Evolutionary conservation across 35 echinoderm and acorn worm genomes (phyloP).

Genomic region (Hemicentrotus pulcherrimus): DNA sequence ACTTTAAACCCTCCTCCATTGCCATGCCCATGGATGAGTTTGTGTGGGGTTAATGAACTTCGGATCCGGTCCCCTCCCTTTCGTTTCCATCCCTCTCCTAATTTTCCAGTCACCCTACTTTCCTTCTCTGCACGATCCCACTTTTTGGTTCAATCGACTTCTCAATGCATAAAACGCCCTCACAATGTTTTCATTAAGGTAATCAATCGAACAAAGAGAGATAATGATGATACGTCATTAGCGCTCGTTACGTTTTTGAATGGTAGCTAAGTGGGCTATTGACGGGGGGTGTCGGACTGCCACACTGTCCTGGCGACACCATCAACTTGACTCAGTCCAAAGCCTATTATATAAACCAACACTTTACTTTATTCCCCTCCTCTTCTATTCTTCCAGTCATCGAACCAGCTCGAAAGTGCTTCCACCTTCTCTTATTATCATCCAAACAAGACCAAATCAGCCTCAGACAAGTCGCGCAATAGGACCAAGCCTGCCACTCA

Average conservation of each 20-base stretch:
- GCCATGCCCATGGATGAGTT: neutral
- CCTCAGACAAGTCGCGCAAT: constrained; percentile 22
- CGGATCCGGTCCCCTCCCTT: neutral
- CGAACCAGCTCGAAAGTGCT: constrained; percentile 10
- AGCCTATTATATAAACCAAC: neutral
- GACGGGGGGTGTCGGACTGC: neutral
- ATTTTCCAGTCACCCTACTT: neutral
- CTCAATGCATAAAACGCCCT: neutral
- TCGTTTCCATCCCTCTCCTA: neutral
- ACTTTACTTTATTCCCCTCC: constrained; percentile 2
- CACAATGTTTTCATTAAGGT: constrained; percentile 43
- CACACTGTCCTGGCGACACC: constrained; percentile 26
- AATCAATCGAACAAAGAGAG: neutral
- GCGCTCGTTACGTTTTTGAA: constrained; percentile 21
- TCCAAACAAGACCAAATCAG: neutral
- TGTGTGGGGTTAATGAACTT: constrained; percentile 10
- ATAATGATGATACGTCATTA: constrained; percentile 42
- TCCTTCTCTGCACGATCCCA: neutral
- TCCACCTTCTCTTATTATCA: neutral
- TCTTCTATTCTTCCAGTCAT: neutral
- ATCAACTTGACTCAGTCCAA: constrained; percentile 44
- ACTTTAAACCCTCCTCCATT: neutral
- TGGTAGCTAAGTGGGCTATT: constrained; percentile 37
- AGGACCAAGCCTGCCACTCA: constrained; percentile 28
- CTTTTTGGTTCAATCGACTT: neutral